Evolutionary conservation across 2,888 invertebrate genomes (phyloP).

Genomic region (Pyrrhia umbra): DNA sequence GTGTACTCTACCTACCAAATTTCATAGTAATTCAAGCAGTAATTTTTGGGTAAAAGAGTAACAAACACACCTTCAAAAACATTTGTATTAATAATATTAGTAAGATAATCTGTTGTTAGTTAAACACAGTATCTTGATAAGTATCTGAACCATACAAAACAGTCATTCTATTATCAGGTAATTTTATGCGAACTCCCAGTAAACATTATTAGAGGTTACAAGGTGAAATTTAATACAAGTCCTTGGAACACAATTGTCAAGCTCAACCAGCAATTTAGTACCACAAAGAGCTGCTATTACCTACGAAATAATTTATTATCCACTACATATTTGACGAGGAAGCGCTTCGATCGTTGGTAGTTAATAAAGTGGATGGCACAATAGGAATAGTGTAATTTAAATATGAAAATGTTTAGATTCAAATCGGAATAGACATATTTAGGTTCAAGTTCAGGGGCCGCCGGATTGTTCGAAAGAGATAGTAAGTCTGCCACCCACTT

Average conservation of each 20-base stretch:
- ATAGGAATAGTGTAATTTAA: too few species aligned
- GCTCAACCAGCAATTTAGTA: slow-evolving; percentile 4
- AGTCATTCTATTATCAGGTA: neutral
- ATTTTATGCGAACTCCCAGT: neutral
- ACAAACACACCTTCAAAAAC: too few species aligned
- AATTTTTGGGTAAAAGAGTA: too few species aligned
- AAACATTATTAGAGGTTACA: neutral
- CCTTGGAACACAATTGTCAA: slow-evolving; percentile 31
- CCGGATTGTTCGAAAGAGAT: too few species aligned
- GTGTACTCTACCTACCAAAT: too few species aligned
- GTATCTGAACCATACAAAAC: neutral
- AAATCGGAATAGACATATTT: too few species aligned
- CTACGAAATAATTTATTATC: slow-evolving; percentile 9
- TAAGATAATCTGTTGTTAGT: neutral
- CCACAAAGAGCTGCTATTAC: slow-evolving; percentile 4
- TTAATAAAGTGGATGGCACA: neutral
- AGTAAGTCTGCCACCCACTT: too few species aligned
- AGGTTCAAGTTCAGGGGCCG: too few species aligned
- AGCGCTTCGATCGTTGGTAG: slow-evolving; percentile 1
- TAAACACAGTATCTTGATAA: neutral
- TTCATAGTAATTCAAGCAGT: too few species aligned
- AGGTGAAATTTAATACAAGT: neutral
- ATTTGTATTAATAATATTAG: too few species aligned
- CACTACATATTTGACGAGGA: slow-evolving; percentile 7
- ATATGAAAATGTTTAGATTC: too few species aligned